These are phyloP conservation scores for Adineta ricciae DNA, from an alignment of 2,888 invertebrate genomes.

Conservation along the genomic window DNA sequence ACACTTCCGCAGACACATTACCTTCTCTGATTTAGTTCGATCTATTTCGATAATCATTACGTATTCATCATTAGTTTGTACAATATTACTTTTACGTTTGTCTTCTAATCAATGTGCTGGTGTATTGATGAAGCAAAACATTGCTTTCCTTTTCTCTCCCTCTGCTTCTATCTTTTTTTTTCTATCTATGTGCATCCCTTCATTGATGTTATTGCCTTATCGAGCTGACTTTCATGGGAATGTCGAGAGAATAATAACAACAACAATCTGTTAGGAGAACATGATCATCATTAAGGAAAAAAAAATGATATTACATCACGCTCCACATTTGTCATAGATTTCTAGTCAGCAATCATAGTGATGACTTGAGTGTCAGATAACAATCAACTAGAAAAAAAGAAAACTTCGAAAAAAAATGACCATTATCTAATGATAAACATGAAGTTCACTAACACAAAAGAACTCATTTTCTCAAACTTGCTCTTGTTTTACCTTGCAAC, in stretches of 20 bases:
- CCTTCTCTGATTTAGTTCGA: not conserved
- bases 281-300: not conserved
- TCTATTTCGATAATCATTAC: not conserved
- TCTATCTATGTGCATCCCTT: not conserved
- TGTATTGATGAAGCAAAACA: not conserved
- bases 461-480: not conserved
- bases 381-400: not conserved
- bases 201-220: not conserved
- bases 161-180: not conserved
- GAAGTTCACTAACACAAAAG: not conserved
- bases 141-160: not conserved
- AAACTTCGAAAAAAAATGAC: not conserved
- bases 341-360: not conserved
- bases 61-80: not conserved
- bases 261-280: not conserved
- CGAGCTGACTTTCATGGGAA: not conserved
- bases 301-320: not conserved
- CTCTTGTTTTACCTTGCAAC: not conserved
- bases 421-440: not conserved
- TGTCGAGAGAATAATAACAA: conserved; percentile 13
- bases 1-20: not conserved
- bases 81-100: not conserved
- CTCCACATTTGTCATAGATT: not conserved
- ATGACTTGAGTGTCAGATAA: not conserved
- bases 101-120: not conserved